phyloP scores from a whole-genome alignment of 2,113 vertebrate species.

The Struthidea cinerea region DNA sequence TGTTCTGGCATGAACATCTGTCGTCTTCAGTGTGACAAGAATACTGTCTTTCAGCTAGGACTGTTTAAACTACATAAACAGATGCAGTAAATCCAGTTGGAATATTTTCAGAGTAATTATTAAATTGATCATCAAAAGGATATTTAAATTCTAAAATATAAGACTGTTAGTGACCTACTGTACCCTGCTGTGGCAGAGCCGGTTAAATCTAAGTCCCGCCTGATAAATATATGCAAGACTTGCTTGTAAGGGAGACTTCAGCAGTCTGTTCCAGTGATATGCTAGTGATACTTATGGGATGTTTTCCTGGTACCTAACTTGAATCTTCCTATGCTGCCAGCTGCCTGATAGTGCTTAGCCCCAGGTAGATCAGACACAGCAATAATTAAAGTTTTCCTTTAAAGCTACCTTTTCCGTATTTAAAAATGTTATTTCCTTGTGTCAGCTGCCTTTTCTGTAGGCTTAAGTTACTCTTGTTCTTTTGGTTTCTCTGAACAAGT shows the following conservation, averaged over 20 bases:
- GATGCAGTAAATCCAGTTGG: neutral
- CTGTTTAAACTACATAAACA: slow-evolving; percentile 1
- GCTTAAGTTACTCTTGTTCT: neutral
- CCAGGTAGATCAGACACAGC: neutral
- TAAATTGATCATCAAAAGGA: slow-evolving; percentile 1
- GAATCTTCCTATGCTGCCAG: neutral
- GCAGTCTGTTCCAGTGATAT: neutral
- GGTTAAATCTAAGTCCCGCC: neutral
- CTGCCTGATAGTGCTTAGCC: neutral
- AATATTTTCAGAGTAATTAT: slow-evolving; percentile 1
- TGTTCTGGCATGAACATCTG: neutral
- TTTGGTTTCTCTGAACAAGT: neutral
- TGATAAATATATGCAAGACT: neutral
- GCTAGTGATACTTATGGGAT: neutral
- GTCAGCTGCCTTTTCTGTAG: neutral
- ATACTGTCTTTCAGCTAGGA: neutral
- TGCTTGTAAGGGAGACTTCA: neutral
- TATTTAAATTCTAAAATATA: neutral
- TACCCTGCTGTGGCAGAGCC: neutral
- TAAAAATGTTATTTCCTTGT: neutral
- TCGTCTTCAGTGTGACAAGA: neutral
- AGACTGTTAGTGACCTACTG: neutral
- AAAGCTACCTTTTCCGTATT: neutral
- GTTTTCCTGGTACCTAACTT: neutral
- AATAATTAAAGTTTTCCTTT: neutral